Conservation (phyloP, 35 echinoderm and acorn worm genomes). For the Hemicentrotus pulcherrimus region DNA sequence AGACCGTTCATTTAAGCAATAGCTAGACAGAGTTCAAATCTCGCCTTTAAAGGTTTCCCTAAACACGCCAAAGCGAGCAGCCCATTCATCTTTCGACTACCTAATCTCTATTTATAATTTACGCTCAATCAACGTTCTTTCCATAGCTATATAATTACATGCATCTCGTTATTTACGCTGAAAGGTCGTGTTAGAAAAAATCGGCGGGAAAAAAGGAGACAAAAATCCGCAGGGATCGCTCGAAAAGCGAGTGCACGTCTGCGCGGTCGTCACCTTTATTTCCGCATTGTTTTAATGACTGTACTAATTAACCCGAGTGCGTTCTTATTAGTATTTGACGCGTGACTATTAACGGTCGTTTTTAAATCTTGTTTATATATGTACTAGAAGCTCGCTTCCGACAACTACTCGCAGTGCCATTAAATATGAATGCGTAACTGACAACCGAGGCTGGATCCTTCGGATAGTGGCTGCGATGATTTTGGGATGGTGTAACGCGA, state of each 20-base stretch:
- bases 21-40: neutral
- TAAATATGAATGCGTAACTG: neutral
- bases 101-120: slow-evolving; percentile 20
- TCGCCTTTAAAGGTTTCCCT: neutral
- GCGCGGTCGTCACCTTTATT: neutral
- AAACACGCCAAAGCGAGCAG: neutral
- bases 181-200: neutral
- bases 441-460: neutral
- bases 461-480: neutral
- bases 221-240: neutral
- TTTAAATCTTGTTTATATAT: too few relatives aligned
- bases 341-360: slow-evolving; percentile 1
- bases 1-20: neutral
- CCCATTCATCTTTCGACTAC: neutral
- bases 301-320: slow-evolving; percentile 19
- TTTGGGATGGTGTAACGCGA: neutral
- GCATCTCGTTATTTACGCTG: neutral
- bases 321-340: neutral
- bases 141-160: neutral
- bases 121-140: neutral
- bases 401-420: neutral
- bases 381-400: neutral
- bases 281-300: neutral
- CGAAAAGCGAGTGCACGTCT: neutral
- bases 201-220: neutral